Evolutionary conservation across 2,888 invertebrate species (phyloP).

Genomic region (Dyspetes luteomarginatus): DNA sequence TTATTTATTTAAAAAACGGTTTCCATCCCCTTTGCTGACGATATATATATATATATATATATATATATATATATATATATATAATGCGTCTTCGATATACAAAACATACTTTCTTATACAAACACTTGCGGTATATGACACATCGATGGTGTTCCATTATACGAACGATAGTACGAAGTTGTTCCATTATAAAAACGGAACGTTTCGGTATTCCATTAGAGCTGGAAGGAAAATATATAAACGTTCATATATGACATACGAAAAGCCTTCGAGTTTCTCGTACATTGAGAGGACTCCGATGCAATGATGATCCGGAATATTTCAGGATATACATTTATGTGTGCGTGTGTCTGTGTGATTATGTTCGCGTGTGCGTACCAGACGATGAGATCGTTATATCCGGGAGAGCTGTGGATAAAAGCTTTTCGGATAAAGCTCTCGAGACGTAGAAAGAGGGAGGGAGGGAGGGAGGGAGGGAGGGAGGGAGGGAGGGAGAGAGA

Average conservation of each 20-base stretch:
- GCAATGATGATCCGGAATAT: slow-evolving; percentile 5
- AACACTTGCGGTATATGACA: too few species aligned
- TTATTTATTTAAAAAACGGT: too few species aligned
- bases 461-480: too few species aligned
- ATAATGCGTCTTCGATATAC: too few species aligned
- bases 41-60: too few species aligned
- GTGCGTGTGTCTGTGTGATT: background rate
- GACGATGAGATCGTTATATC: slow-evolving; percentile 35
- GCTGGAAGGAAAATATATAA: background rate
- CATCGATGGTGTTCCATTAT: too few species aligned
- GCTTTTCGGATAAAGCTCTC: slow-evolving; percentile 64
- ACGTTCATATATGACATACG: background rate
- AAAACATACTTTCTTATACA: too few species aligned
- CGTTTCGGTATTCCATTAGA: slow-evolving; percentile 23
- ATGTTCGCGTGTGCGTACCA: background rate
- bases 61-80: too few species aligned
- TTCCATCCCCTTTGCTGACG: too few species aligned
- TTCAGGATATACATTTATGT: background rate
- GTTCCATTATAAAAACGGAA: background rate
- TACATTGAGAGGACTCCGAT: background rate
- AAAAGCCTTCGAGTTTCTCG: background rate
- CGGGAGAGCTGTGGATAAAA: slow-evolving; percentile 40
- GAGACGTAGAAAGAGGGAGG: background rate
- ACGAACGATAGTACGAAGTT: background rate
- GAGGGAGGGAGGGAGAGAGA: slow-evolving; percentile 1